A percentile compares a stretch with the other conserved stretches of the same genome.
Evolutionary conservation across 1,140 invertebrate species (phyloP).

Genomic region (Zaprionus ornatus): DNA sequence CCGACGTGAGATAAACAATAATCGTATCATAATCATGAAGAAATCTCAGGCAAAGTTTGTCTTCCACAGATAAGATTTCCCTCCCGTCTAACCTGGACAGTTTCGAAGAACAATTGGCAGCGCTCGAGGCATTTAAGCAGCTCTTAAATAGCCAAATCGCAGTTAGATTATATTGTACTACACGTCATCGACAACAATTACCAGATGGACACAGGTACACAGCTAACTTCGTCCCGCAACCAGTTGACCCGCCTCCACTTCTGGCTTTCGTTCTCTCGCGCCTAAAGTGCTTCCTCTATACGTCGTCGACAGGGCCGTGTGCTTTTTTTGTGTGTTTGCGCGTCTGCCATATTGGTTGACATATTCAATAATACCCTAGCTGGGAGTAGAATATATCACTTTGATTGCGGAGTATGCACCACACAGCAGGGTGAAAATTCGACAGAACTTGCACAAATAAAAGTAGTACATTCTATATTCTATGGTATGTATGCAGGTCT

Average conservation of each 20-base stretch:
- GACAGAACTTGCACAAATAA: too few species aligned
- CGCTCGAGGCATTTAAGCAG: neutral
- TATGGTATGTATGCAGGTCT: too few species aligned
- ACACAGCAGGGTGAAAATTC: too few species aligned
- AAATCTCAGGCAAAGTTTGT: conserved; percentile 12
- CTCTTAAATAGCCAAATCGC: conserved; percentile 25
- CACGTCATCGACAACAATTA: conserved; percentile 23
- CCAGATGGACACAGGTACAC: conserved; percentile 8
- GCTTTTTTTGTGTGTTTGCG: neutral
- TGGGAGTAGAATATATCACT: neutral
- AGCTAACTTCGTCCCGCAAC: neutral
- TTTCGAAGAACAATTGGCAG: conserved; percentile 1
- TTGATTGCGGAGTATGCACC: neutral
- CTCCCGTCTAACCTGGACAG: neutral
- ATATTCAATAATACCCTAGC: conserved; percentile 18
- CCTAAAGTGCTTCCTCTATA: neutral
- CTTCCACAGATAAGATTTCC: conserved; percentile 18
- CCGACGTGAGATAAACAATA: conserved; percentile 9
- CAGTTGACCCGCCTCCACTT: neutral
- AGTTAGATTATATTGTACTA: conserved; percentile 14
- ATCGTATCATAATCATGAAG: neutral
- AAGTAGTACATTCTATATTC: too few species aligned
- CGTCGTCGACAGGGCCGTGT: conserved; percentile 25
- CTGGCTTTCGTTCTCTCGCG: neutral
- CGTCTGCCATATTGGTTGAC: conserved; percentile 39